Evolutionary conservation across 2,113 vertebrate genomes (phyloP).

Genomic region (Sus scrofa): T2T-Sscrofa CM000816.6:47038001-47038500

Average conservation of each 20-base stretch:
- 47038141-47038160: no score
- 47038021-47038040: not conserved
- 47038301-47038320: not conserved
- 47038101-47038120: not conserved
- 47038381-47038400: not conserved
- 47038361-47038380: not conserved
- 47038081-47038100: not conserved
- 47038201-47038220: not conserved
- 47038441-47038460: not conserved
- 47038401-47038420: not conserved
- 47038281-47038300: not conserved
- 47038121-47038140: not conserved
- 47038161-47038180: not conserved
- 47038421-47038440: not conserved
- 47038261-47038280: not conserved
- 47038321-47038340: not conserved
- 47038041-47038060: not conserved
- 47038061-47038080: not conserved
- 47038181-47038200: not conserved
- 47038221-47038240: not conserved
- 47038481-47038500: not conserved
- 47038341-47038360: not conserved
- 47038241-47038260: not conserved
- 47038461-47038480: not conserved
- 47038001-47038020: not conserved